Percentiles rank a stretch among this genome's conserved stretches.
phyloP scores from a whole-genome alignment of 1,140 invertebrate species.

The Hylaeus volcanicus region DNA sequence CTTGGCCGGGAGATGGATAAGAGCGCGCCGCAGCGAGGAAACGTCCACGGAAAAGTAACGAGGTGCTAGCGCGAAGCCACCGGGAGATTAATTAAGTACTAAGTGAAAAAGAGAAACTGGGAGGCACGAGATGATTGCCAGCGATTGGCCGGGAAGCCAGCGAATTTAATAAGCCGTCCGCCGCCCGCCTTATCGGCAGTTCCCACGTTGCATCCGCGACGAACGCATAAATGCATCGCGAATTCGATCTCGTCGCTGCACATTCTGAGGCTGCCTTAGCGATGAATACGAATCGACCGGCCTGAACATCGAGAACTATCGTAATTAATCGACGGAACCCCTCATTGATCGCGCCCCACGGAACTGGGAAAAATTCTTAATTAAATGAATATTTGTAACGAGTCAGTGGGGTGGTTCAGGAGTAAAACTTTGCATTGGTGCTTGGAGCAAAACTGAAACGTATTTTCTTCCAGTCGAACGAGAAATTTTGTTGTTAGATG shows the following conservation, averaged over 20 bases:
- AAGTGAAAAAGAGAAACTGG: slow-evolving; percentile 45
- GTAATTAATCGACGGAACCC: slow-evolving; percentile 54
- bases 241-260: slow-evolving; percentile 47
- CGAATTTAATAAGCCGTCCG: slow-evolving; percentile 57
- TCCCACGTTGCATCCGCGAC: slow-evolving; percentile 56
- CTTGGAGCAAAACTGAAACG: too few species aligned
- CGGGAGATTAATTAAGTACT: slow-evolving; percentile 57
- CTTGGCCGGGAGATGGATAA: slow-evolving; percentile 19
- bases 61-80: slow-evolving; percentile 33
- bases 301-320: slow-evolving; percentile 45
- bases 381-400: too few species aligned
- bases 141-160: slow-evolving; percentile 54
- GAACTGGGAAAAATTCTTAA: too few species aligned
- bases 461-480: too few species aligned
- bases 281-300: slow-evolving; percentile 31
- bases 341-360: slow-evolving; percentile 15
- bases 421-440: too few species aligned
- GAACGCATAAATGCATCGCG: slow-evolving; percentile 60
- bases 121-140: slow-evolving; percentile 52
- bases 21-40: neutral
- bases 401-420: too few species aligned
- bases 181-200: slow-evolving; percentile 46
- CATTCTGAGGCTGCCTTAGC: neutral
- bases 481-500: too few species aligned
- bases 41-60: slow-evolving; percentile 49